Evolutionary conservation across 2,797 vertebrate genomes (phyloP), one percentile per base, ranked within the genome.

Genomic region (Peromyscus eremicus): DNA sequence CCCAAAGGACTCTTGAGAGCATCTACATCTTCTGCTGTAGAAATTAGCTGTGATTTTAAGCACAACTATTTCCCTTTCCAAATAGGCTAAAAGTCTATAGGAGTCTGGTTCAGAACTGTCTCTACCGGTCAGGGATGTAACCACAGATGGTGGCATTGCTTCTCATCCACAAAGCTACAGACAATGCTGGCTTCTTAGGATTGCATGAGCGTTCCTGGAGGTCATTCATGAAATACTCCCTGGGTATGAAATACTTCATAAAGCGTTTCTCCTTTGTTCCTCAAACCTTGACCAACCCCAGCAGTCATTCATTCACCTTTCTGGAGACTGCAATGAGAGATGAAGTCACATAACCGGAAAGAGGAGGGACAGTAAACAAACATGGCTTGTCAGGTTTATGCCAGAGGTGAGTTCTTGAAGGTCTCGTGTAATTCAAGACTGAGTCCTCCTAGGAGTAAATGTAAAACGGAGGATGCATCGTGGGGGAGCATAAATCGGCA

Each of bases 381-480:
- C 34, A 83, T 70, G 84, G 14, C 43, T 34, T 95, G 57, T 73
- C 92, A 93, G 66, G 77, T 91, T 89, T 87, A 95, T 80, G 52
- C 90, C 77, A 91, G 32, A 73, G 62, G 81, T 75, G 64, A 96
- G 73, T 34, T 92, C 87, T 64, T 70, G 37, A 96, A 93, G 84
- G 0, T 46, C 71, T 94, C 83, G 40, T 79, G 86, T 93, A 94
- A 92, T 71, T 97, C 94, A 85, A 96, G 55, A 88, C n/a, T 95
- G 96, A 97, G 87, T 96, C 60, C 6, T 93, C 90, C 92, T 60
- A 68, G 87, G 97, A 92, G 92, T 88, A 71, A 90, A 92, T 43
- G 84, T 85, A 85, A 97, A 97, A 79, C 52, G 55, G 76, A 27
- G 49, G 34, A 8, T 71, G 19, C 27, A 40, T 80, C 70, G 40